Percentiles rank a stretch among this genome's conserved stretches.
phyloP scores from a whole-genome alignment of 53 echinoderm and acorn worm genomes.

The Zoroaster sp. region DNA sequence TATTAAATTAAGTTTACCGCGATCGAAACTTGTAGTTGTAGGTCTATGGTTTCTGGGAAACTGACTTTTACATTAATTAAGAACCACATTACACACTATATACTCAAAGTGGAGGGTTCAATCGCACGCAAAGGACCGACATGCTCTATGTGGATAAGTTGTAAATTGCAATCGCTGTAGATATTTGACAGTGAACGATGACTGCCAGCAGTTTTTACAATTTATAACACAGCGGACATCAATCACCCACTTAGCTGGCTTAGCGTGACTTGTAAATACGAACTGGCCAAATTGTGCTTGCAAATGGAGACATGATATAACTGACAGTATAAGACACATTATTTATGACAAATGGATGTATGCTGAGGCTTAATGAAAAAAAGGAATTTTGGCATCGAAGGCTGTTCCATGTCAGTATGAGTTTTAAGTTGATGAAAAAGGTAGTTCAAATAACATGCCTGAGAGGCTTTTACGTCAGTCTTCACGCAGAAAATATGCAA shows the following conservation, averaged over 20 bases:
- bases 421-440: no score
- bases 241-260: background rate
- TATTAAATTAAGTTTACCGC: no score
- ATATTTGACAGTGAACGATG: background rate
- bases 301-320: background rate
- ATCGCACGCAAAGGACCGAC: background rate
- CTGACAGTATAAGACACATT: background rate
- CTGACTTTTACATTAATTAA: background rate
- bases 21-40: no score
- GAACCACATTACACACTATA: background rate
- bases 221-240: background rate
- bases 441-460: background rate
- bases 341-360: background rate
- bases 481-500: background rate
- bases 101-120: background rate
- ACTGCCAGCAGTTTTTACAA: background rate
- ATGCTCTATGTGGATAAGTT: no score
- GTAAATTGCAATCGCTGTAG: background rate
- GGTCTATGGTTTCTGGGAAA: background rate
- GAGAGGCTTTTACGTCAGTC: background rate
- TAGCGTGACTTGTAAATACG: no score
- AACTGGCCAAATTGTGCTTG: no score
- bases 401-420: no score
- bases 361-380: background rate
- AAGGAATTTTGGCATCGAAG: background rate